These are phyloP conservation scores for Dendronephthya gigantea DNA, from an alignment of 64 coral and sea anemone species.

Conservation along the genomic window DNA sequence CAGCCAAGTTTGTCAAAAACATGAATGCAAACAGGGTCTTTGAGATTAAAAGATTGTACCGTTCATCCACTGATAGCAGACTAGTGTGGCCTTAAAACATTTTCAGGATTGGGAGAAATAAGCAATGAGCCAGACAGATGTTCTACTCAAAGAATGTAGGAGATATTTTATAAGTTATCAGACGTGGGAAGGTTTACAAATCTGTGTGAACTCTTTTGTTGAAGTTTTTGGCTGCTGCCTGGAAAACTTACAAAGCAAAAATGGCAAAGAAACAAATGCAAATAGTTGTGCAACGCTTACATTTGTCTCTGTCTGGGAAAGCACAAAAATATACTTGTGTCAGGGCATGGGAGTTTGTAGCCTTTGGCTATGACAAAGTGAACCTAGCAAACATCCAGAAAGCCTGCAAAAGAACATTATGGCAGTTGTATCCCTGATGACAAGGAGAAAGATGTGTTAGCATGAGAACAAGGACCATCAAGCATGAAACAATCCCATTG, in stretches of 20 bases:
- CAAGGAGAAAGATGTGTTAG: background rate
- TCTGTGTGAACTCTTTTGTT: no score
- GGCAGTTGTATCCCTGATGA: background rate
- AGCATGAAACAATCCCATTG: no score
- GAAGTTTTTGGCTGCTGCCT: background rate
- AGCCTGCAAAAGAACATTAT: background rate
- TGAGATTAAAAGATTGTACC: slow-evolving; percentile 50
- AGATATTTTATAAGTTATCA: no score
- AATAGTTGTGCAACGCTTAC: slow-evolving; percentile 37
- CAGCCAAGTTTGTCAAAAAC: slow-evolving; percentile 32
- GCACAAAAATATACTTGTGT: slow-evolving; percentile 29
- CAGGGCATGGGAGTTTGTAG: slow-evolving; percentile 25
- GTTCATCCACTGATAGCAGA: no score
- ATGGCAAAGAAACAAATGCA: background rate
- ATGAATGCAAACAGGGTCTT: slow-evolving; percentile 30
- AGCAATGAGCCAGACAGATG: no score
- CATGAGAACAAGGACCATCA: background rate
- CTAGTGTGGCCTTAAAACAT: no score
- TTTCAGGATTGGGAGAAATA: no score
- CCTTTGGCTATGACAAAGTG: background rate
- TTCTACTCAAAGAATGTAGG: no score
- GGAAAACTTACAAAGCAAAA: background rate
- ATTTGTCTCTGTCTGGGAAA: slow-evolving; percentile 21
- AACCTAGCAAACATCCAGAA: background rate
- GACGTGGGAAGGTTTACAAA: no score